Evolutionary conservation across 2,113 vertebrate genomes (phyloP), one percentile per base, ranked within the genome.

Genomic region (Amblyornis subalaris): DNA sequence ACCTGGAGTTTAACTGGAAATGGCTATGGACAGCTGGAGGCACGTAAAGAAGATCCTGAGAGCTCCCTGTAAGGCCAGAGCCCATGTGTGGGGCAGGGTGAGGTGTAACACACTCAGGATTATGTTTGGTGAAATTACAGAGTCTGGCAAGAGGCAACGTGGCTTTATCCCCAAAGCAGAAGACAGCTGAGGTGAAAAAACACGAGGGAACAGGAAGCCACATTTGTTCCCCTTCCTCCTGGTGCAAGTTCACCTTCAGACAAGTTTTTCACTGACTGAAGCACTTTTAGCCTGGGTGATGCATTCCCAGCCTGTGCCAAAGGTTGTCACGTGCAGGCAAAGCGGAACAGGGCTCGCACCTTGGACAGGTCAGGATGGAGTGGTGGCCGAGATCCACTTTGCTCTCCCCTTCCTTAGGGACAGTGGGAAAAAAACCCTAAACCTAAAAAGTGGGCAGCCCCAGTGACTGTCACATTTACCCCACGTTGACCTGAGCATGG

Each of bases 351-450:
- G 17, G 33, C n/a, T 47, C 0, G 0, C 14, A 22, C 21, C 26
- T 57, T 1, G 5, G 53, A 12, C 31, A 38, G 20, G 8, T 20
- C 54, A 28, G 42, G 25, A 54, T 3, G 1, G 35, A 26, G 51
- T 13, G 42, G 12, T 0, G 3, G 28, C 38, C 58, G 48, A 58
- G 57, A 79, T 40, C 14, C 1, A 0, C 42, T 55, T 73, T 0
- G 0, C 9, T 38, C 57, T 50, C 36, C n/a, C 10, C 21, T 86
- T 75, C 8, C 0, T 0, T 10, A 28, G 40, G 69, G 69, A 67
- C 53, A 26, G 4, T 1, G 38, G 36, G 55, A 14, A 88, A 83
- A 69, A 71, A 74, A 0, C 9, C 54, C 51, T 23, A 47, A 42
- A 25, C 17, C 18, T 23, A 28, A n/a, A n/a, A 38, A 14, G 2